Conservation (phyloP, 2,797 vertebrate species). For the Myoxocephalus aenaeus region DNA sequence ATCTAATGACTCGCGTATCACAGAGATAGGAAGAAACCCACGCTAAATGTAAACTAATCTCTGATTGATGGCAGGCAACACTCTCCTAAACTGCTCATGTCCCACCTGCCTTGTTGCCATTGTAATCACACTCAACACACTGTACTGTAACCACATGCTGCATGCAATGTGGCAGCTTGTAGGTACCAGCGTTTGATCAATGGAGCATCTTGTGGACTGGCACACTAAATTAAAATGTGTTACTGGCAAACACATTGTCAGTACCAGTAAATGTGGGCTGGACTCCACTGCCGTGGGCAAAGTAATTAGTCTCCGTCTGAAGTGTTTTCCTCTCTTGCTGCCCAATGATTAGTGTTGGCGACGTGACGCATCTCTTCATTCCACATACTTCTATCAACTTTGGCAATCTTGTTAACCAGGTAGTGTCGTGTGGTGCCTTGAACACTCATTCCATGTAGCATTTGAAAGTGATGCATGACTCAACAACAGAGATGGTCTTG, state of each 20-base stretch:
- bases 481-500: slow-evolving; percentile 31
- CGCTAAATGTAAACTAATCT: slow-evolving; percentile 64
- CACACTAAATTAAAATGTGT: slow-evolving; percentile 49
- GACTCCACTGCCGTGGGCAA: slow-evolving; percentile 44
- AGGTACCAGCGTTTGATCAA: background rate
- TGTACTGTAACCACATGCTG: slow-evolving; percentile 22
- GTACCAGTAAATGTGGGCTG: slow-evolving; percentile 54
- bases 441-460: slow-evolving; percentile 2
- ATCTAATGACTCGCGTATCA: slow-evolving; percentile 63
- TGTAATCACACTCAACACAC: slow-evolving; percentile 38
- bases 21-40: slow-evolving; percentile 51
- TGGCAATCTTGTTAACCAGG: slow-evolving; percentile 32
- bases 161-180: slow-evolving; percentile 23
- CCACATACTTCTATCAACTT: slow-evolving; percentile 37
- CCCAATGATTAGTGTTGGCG: slow-evolving; percentile 44
- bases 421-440: slow-evolving; percentile 20
- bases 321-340: slow-evolving; percentile 46
- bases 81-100: slow-evolving; percentile 21
- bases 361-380: slow-evolving; percentile 39
- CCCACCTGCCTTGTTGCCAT: slow-evolving; percentile 45
- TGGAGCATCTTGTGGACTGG: slow-evolving; percentile 30
- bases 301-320: slow-evolving; percentile 48
- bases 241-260: slow-evolving; percentile 20
- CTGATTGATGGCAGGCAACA: slow-evolving; percentile 32
- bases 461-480: slow-evolving; percentile 41